Conservation (phyloP, 2,888 invertebrate species). For the Formica aserva region DNA sequence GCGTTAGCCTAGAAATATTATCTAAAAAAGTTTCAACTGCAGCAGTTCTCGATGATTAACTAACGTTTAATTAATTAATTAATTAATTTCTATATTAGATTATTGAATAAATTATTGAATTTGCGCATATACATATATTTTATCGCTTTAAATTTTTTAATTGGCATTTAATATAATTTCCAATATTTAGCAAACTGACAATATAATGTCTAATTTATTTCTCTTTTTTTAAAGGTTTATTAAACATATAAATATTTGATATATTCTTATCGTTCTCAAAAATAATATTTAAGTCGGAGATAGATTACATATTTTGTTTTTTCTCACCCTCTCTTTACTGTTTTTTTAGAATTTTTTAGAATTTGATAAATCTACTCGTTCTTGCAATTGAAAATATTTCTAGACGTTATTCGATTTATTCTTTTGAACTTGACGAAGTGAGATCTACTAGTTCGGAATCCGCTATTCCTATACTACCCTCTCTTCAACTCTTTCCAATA, state of each 20-base stretch:
- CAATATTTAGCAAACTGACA: background rate
- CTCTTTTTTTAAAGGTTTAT: background rate
- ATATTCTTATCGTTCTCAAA: background rate
- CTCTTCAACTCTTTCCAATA: conserved; percentile 53
- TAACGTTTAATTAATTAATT: background rate
- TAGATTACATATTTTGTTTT: conserved; percentile 34
- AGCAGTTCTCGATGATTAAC: conserved; percentile 16
- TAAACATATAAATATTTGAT: background rate
- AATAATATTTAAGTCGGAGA: conserved; percentile 9
- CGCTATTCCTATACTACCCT: conserved; percentile 42
- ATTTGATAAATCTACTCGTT: conserved; percentile 65
- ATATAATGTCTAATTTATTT: background rate
- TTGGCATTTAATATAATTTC: background rate
- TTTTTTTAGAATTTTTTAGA: background rate
- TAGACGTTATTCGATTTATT: conserved; percentile 75
- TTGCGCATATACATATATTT: background rate
- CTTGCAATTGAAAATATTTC: conserved; percentile 59
- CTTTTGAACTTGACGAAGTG: conserved; percentile 65
- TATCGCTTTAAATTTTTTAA: background rate
- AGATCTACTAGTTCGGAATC: conserved; percentile 59
- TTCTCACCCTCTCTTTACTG: background rate
- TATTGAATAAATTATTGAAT: conserved; percentile 20
- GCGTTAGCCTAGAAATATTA: background rate
- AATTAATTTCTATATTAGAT: background rate
- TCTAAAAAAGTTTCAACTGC: background rate